Conservation (phyloP, 2,888 invertebrate species). For the Melanargia galathea region DNA sequence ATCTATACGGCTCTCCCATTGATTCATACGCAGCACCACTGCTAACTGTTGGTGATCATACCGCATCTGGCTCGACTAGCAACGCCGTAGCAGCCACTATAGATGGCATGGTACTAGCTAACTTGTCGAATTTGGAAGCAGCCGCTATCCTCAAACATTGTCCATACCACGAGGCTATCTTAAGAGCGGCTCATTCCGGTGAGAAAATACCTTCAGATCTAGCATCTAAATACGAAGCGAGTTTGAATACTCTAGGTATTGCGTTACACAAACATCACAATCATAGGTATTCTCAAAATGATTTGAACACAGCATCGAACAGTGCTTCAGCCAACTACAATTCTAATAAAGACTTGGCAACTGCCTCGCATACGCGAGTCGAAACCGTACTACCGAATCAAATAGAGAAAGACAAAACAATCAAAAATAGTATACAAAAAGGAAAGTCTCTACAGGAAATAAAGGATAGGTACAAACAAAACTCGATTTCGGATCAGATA, state of each 20-base stretch:
- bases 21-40: conserved; percentile 80
- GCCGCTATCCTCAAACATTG: conserved; percentile 78
- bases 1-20: conserved; percentile 70
- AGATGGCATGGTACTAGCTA: conserved; percentile 68
- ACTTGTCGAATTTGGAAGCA: conserved; percentile 67
- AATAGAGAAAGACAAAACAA: conserved; percentile 53
- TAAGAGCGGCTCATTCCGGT: conserved; percentile 69
- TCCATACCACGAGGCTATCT: conserved; percentile 78
- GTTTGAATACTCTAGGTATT: conserved; percentile 76
- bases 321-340: conserved; percentile 59
- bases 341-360: conserved; percentile 59
- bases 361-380: conserved; percentile 64
- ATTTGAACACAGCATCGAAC: conserved; percentile 52
- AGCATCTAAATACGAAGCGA: conserved; percentile 79
- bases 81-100: conserved; percentile 66
- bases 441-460: conserved; percentile 60
- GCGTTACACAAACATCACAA: conserved; percentile 75
- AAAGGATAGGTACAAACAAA: conserved; percentile 58
- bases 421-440: conserved; percentile 52
- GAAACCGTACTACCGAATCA: conserved; percentile 59
- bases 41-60: conserved; percentile 75
- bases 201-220: conserved; percentile 74
- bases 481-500: conserved; percentile 65
- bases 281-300: conserved; percentile 53
- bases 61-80: conserved; percentile 70